These are phyloP conservation scores for Sylvia atricapilla DNA, from an alignment of 2,113 vertebrate genomes.

Conservation along the genomic window DNA sequence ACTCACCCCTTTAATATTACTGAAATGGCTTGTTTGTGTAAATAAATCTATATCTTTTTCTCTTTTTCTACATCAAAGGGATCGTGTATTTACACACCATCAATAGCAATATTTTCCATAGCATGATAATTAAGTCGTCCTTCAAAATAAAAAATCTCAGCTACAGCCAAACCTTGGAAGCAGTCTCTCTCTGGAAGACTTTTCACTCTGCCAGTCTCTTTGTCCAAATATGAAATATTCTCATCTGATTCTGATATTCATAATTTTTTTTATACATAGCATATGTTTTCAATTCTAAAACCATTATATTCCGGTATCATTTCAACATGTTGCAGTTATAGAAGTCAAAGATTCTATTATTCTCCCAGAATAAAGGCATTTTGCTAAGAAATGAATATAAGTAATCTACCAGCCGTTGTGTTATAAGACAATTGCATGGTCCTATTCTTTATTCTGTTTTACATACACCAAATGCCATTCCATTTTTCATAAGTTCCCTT, in stretches of 20 bases:
- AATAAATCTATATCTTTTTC: neutral
- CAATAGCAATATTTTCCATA: neutral
- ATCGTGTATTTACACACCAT: neutral
- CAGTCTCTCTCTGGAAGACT: neutral
- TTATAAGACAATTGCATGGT: accelerated
- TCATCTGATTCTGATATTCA: neutral
- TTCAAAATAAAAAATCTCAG: neutral
- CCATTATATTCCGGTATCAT: neutral
- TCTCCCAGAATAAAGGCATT: neutral
- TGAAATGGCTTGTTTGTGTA: neutral
- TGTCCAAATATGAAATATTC: neutral
- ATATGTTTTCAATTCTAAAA: neutral
- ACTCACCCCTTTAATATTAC: neutral
- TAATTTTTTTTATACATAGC: neutral
- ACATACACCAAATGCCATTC: neutral
- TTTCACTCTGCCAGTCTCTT: neutral
- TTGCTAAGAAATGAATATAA: neutral
- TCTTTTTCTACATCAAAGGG: neutral
- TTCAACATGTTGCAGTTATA: neutral
- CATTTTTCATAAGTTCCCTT: neutral
- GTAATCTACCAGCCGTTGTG: neutral
- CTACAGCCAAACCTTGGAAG: neutral
- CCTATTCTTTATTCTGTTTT: neutral
- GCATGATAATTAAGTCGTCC: neutral
- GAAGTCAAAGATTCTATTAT: neutral